A percentile compares a stretch with the other conserved stretches of the same genome.
Evolutionary conservation across 2,113 vertebrate genomes (phyloP).

Genomic region (Grallaria varia): DNA sequence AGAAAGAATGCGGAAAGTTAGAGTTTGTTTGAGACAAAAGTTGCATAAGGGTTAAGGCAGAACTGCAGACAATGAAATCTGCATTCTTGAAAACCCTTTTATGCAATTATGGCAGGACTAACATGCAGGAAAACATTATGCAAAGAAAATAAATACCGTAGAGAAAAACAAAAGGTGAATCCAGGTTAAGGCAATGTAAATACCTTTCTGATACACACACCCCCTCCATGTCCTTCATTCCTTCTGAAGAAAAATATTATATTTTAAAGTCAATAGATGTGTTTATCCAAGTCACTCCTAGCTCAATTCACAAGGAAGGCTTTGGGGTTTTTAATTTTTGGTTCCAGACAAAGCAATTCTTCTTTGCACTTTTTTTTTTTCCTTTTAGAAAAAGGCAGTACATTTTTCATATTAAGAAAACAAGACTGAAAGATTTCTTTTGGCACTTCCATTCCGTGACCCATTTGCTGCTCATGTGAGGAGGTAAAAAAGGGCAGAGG

Average conservation of each 20-base stretch:
- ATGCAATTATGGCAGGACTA: background rate
- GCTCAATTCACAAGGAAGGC: background rate
- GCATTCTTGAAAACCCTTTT: background rate
- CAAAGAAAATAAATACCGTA: background rate
- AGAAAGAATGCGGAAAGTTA: background rate
- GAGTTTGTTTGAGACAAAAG: background rate
- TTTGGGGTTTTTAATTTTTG: slow-evolving; percentile 6
- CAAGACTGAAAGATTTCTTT: background rate
- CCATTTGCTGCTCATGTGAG: slow-evolving; percentile 1
- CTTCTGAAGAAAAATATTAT: slow-evolving; percentile 21
- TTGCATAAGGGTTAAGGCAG: background rate
- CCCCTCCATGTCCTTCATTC: background rate
- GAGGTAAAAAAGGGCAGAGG: background rate
- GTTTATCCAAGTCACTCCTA: slow-evolving; percentile 32
- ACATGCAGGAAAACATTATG: background rate
- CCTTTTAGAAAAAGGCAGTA: background rate
- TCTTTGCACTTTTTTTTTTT: background rate
- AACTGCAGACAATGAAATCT: background rate
- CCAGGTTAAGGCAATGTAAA: slow-evolving; percentile 24
- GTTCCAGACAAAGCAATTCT: background rate
- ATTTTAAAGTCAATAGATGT: slow-evolving; percentile 23
- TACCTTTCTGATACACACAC: background rate
- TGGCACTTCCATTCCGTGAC: slow-evolving; percentile 10
- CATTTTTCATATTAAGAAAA: slow-evolving; percentile 17
- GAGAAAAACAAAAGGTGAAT: slow-evolving; percentile 14